Conservation (phyloP, 2,113 vertebrate species). For the Malaclemys terrapin region DNA sequence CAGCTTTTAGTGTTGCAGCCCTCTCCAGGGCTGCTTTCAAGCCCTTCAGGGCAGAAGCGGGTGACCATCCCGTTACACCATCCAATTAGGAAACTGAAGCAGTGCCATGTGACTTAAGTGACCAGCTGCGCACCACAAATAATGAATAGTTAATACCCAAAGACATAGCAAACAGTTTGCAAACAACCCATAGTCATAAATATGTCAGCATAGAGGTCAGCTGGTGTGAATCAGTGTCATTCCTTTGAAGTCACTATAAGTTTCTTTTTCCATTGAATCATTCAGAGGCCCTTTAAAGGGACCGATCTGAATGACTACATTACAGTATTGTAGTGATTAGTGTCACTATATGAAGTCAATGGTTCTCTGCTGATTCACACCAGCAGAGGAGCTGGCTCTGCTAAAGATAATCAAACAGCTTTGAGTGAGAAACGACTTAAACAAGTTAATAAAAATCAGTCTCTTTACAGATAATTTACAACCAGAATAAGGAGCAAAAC, state of each 20-base stretch:
- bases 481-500: neutral
- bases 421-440: rapidly evolving
- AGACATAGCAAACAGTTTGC: neutral
- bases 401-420: neutral
- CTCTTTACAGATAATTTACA: neutral
- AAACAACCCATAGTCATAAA: neutral
- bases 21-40: too few relatives aligned
- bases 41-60: too few relatives aligned
- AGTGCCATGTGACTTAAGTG: neutral
- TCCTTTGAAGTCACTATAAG: neutral
- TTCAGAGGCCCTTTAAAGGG: neutral
- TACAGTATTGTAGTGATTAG: neutral
- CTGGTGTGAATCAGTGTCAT: neutral
- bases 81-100: neutral
- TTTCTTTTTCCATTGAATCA: neutral
- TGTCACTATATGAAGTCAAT: neutral
- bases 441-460: neutral
- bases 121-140: neutral
- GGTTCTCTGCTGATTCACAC: neutral
- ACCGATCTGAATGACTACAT: neutral
- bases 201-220: neutral
- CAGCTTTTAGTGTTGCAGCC: too few relatives aligned
- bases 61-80: too few relatives aligned
- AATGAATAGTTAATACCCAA: neutral
- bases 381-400: neutral